Conservation (phyloP, 1,140 invertebrate genomes). For the Maniola jurtina region DNA sequence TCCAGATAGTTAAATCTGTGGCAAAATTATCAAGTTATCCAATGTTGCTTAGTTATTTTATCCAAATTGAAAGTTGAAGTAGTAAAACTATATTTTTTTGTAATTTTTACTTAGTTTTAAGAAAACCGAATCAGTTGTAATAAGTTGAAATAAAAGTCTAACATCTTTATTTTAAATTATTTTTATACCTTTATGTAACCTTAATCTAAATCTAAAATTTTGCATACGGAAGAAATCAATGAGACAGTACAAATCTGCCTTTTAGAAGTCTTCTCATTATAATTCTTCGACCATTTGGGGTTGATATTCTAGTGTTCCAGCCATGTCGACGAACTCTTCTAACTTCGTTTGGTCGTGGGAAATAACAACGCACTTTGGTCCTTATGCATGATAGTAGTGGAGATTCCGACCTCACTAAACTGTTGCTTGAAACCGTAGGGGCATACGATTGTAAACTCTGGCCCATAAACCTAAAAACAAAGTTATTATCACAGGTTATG, state of each 20-base stretch:
- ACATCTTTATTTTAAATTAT: conserved; percentile 35
- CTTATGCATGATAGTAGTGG: conserved; percentile 53
- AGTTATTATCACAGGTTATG: too few species aligned
- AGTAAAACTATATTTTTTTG: conserved; percentile 7
- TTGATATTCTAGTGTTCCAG: conserved; percentile 84
- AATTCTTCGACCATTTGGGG: conserved; percentile 81
- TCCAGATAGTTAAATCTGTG: conserved; percentile 9
- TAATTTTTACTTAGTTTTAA: conserved; percentile 27
- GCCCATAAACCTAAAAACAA: conserved; percentile 44
- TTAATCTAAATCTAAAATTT: conserved; percentile 22
- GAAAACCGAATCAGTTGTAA: conserved; percentile 22
- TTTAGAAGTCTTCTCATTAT: conserved; percentile 88
- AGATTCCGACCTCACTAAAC: conserved; percentile 52
- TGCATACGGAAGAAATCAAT: conserved; percentile 69
- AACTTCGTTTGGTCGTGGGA: conserved; percentile 86
- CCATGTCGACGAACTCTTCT: conserved; percentile 85
- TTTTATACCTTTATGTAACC: conserved; percentile 15
- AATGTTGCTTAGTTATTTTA: background rate
- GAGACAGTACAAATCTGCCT: conserved; percentile 84
- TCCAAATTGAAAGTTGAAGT: background rate
- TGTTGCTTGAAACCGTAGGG: conserved; percentile 29
- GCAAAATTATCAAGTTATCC: background rate
- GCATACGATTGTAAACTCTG: conserved; percentile 42
- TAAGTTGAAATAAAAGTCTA: conserved; percentile 17
- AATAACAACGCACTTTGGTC: conserved; percentile 81